Conservation (phyloP, 2,113 vertebrate species). For the Chrysochloris asiatica region DNA sequence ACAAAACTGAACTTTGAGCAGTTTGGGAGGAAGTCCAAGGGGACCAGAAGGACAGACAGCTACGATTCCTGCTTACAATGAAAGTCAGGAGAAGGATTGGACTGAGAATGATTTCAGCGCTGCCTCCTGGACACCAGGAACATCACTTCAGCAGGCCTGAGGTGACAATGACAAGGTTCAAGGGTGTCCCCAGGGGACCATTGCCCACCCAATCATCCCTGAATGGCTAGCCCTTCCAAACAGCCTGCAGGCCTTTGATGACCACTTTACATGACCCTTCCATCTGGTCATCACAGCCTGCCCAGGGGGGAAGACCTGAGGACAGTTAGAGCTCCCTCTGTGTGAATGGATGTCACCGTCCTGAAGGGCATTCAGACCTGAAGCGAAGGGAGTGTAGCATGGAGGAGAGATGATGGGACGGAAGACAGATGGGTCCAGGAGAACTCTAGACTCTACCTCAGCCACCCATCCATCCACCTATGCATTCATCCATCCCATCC, state of each 20-base stretch:
- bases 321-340: not conserved
- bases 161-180: not conserved
- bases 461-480: no score
- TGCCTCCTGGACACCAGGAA: not conserved
- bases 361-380: not conserved
- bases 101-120: not conserved
- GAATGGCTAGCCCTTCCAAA: not conserved
- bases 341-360: not conserved
- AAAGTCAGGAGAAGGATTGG: not conserved
- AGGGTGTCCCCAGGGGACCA: not conserved
- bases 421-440: not conserved
- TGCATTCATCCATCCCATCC: no score
- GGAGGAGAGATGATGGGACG: not conserved
- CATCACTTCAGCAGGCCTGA: not conserved
- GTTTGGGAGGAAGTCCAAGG: no score
- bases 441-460: not conserved
- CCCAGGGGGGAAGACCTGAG: rapidly evolving
- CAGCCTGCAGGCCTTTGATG: not conserved
- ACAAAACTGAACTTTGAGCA: no score
- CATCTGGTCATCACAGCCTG: not conserved
- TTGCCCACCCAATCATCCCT: not conserved
- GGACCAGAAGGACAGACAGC: no score
- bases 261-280: rapidly evolving
- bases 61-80: no score
- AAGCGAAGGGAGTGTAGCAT: not conserved